These are phyloP conservation scores for Coelopa frigida DNA, from an alignment of 1,140 invertebrate genomes.

Conservation along the genomic window DNA sequence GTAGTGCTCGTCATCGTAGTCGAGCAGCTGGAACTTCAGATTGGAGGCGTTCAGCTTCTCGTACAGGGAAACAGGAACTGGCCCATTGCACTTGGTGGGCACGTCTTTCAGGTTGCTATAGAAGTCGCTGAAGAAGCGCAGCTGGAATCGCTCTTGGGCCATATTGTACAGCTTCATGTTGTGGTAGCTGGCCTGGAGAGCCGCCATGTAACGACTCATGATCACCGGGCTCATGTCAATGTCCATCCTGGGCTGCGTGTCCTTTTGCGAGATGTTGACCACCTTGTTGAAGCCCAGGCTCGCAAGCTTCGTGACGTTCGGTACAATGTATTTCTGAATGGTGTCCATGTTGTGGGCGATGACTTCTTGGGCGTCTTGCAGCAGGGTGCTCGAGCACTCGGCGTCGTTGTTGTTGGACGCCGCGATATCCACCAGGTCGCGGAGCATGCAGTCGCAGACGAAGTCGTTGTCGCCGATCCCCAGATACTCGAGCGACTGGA, in stretches of 20 bases:
- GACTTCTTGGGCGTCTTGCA: slow-evolving; percentile 8
- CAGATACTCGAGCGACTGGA: slow-evolving; percentile 34
- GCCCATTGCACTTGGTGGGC: slow-evolving; percentile 14
- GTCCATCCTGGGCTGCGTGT: too few relatives aligned
- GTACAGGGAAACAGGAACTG: slow-evolving; percentile 6
- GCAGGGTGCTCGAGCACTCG: slow-evolving; percentile 22
- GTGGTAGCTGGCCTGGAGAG: too few relatives aligned
- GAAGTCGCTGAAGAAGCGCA: neutral
- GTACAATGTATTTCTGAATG: too few relatives aligned
- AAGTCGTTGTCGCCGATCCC: slow-evolving; percentile 49
- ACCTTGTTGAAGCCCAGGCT: too few relatives aligned
- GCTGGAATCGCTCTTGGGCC: neutral
- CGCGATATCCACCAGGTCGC: slow-evolving; percentile 46
- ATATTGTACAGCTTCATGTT: too few relatives aligned
- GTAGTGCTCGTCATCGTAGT: slow-evolving; percentile 35
- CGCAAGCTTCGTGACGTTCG: too few relatives aligned
- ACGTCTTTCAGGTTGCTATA: neutral
- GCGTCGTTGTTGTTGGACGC: slow-evolving; percentile 29
- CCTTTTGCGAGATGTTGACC: too few relatives aligned
- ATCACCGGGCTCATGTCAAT: too few relatives aligned
- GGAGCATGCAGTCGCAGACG: slow-evolving; percentile 48
- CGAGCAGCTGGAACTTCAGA: slow-evolving; percentile 36
- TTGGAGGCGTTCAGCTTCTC: slow-evolving; percentile 12
- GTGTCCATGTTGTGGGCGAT: too few relatives aligned
- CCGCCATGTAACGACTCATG: too few relatives aligned